A percentile compares a stretch with the other conserved stretches of the same genome.
These are phyloP conservation scores for Pelvicachromis taeniatus DNA, from an alignment of 2,113 vertebrate species.

Conservation along the genomic window DNA sequence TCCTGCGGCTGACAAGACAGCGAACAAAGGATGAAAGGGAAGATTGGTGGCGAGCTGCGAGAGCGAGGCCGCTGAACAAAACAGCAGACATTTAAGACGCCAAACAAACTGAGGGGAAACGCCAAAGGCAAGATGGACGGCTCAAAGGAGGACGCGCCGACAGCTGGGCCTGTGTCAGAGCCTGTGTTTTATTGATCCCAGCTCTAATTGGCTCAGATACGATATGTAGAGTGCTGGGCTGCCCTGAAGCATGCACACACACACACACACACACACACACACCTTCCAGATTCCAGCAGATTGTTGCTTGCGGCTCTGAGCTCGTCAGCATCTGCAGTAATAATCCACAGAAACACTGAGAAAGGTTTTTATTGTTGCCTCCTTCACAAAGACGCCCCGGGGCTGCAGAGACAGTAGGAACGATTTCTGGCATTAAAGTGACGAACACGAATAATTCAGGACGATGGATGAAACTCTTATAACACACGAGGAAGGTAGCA, in stretches of 20 bases:
- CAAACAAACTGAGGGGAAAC: neutral
- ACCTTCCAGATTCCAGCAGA: neutral
- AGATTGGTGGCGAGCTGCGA: neutral
- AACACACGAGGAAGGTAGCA: neutral
- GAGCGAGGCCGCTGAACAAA: neutral
- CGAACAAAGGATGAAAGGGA: neutral
- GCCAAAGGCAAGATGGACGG: neutral
- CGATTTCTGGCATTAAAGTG: neutral
- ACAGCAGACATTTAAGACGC: neutral
- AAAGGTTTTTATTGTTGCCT: neutral
- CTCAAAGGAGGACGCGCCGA: neutral
- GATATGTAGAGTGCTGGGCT: neutral
- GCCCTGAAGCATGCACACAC: neutral
- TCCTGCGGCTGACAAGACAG: neutral
- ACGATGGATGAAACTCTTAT: neutral
- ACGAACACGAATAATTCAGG: neutral
- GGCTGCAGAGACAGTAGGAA: neutral
- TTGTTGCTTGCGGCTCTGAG: neutral
- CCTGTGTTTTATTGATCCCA: constrained; percentile 25
- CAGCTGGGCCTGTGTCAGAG: constrained; percentile 3
- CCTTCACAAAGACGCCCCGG: neutral
- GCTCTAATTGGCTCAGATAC: constrained; percentile 25
- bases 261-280: neutral
- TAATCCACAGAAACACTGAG: neutral
- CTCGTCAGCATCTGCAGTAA: neutral